Evolutionary conservation across 2,888 invertebrate species (phyloP), one percentile per base, ranked within the genome.

Genomic region (Dynastes grantii): DNA sequence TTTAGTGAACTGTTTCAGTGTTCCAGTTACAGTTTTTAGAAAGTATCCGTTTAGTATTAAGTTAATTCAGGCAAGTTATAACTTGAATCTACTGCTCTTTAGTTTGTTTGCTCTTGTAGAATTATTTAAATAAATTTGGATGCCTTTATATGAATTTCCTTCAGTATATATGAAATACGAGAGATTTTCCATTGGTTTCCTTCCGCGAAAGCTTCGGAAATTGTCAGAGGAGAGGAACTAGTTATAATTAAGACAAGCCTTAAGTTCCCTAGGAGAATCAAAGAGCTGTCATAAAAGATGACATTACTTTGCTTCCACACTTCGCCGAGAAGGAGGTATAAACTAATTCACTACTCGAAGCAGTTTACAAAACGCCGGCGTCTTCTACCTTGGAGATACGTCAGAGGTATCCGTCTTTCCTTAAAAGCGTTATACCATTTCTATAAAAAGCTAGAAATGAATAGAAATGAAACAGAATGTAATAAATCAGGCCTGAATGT

Each of bases 401-500:
- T 32, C 71, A n/a, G 55, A 55, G 22, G 29, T 55, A 55, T 40
- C 32, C 37, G 32, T 55, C 13, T 55, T 51, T 37, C 58, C 58
- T 40, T 71, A 71, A 71, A 71, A 71, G 71, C 71, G 70, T 71
- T 71, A 37, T 16, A 58, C 37, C 55, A 37, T 58, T 71, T 71
- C 58, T 71, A 37, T 22, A 58, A 71, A 77, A 70, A 51, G 37
- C 55, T 68, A 63, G 70, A 68, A 80, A 84, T 82, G 80, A 82
- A 83, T 84, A 81, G 78, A 80, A 80, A 83, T 79, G 83, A 83
- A 81, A 83, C 83, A 85, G 84, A 83, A 81, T 82, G 83, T 84
- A 85, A 86, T 86, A 86, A 86, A 86, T 86, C 85, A 86, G 85
- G 82, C 80, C 83, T 49, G 78, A 68, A 71, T 16, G 29, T 32